Conservation (phyloP, 2,888 invertebrate species). For the Caenorhabditis panamensis region DNA sequence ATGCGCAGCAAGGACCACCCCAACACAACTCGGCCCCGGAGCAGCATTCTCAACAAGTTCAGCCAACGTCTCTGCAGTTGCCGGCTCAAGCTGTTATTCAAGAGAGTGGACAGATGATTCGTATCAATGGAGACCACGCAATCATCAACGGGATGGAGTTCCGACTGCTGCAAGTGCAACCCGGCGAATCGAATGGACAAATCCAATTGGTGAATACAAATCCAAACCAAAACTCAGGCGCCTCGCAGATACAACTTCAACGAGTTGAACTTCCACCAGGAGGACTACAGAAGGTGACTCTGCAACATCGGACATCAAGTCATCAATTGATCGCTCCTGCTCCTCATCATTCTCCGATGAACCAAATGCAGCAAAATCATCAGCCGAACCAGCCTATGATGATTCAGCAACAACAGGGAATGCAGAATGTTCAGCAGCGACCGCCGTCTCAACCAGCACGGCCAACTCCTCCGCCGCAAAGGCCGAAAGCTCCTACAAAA, state of each 20-base stretch:
- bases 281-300: neutral
- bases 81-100: neutral
- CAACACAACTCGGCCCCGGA: neutral
- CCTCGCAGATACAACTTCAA: neutral
- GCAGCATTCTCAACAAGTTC: neutral
- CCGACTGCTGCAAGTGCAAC: slow-evolving; percentile 10
- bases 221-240: neutral
- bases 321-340: neutral
- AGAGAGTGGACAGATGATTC: neutral
- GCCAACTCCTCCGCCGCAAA: neutral
- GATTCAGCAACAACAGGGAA: neutral
- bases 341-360: neutral
- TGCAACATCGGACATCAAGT: neutral
- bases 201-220: neutral
- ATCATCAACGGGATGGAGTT: slow-evolving; percentile 31
- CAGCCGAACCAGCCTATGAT: slow-evolving; percentile 3
- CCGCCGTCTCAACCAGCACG: slow-evolving; percentile 12
- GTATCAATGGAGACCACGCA: slow-evolving; percentile 26
- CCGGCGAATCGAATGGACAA: neutral
- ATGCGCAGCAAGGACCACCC: neutral
- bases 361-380: neutral
- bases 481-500: neutral
- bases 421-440: neutral
- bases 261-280: neutral
- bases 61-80: neutral